These are phyloP conservation scores for Calameuta idolon DNA, from an alignment of 2,888 invertebrate genomes.

Conservation along the genomic window DNA sequence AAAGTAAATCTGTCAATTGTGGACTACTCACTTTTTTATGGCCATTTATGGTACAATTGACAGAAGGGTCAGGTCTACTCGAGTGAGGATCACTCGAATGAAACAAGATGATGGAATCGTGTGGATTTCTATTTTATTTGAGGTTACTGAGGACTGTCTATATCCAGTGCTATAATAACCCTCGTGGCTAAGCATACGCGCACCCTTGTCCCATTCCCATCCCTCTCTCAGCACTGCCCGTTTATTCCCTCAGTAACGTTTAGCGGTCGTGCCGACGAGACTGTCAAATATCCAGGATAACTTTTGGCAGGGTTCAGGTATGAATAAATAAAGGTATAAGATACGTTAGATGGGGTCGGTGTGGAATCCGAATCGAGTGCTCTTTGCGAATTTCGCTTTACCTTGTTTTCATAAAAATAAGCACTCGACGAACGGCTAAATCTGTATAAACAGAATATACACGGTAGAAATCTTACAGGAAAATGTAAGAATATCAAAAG, in stretches of 20 bases:
- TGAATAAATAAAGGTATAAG: background rate
- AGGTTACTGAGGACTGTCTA: background rate
- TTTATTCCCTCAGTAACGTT: background rate
- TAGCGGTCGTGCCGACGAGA: background rate
- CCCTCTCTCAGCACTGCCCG: background rate
- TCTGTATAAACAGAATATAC: background rate
- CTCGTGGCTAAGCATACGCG: background rate
- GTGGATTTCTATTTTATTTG: background rate
- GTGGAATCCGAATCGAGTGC: background rate
- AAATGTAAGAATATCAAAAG: background rate
- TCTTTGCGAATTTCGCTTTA: background rate
- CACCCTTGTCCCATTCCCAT: background rate
- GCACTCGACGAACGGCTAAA: background rate
- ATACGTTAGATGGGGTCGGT: background rate
- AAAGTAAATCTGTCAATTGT: background rate
- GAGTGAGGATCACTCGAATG: background rate
- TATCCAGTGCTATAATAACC: background rate
- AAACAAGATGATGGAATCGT: background rate
- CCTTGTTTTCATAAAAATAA: background rate
- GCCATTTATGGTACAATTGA: background rate
- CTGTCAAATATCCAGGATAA: background rate
- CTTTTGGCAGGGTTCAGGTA: background rate
- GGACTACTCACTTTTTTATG: background rate
- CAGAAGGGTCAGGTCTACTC: background rate
- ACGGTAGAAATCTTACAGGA: too few relatives aligned